Evolutionary conservation across 2,113 vertebrate species (phyloP).

Genomic region (Dromiciops gliroides): DNA sequence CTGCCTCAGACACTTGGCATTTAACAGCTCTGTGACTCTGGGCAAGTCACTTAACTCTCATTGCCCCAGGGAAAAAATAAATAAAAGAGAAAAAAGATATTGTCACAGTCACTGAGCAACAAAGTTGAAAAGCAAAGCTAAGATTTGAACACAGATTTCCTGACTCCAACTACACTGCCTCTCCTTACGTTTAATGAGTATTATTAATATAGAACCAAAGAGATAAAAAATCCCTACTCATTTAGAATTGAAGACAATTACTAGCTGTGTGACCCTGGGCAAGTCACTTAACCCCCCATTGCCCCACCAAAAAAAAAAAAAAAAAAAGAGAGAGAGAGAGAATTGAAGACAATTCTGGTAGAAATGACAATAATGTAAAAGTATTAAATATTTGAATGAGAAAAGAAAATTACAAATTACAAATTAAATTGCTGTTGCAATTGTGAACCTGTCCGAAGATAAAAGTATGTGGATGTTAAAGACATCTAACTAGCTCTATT

Average conservation of each 20-base stretch:
- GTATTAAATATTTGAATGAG: neutral
- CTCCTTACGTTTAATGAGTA: neutral
- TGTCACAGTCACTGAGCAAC: neutral
- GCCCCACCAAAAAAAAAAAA: too few relatives aligned
- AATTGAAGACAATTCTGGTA: neutral
- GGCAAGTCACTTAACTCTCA: too few relatives aligned
- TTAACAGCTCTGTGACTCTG: too few relatives aligned
- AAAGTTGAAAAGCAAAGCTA: neutral
- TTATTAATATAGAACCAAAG: neutral
- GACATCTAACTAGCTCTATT: neutral
- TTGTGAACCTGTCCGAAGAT: neutral
- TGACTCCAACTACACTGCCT: neutral
- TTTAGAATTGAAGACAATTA: conserved; percentile 9
- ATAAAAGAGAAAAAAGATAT: too few relatives aligned
- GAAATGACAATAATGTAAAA: neutral
- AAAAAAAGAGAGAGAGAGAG: too few relatives aligned
- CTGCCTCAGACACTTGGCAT: too few relatives aligned
- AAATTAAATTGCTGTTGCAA: neutral
- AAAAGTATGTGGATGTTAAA: neutral
- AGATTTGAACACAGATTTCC: neutral
- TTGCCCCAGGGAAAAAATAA: too few relatives aligned
- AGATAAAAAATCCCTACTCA: neutral
- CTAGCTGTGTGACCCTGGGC: too few relatives aligned
- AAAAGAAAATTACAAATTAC: neutral
- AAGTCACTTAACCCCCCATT: too few relatives aligned